phyloP scores from a whole-genome alignment of 2,113 vertebrate genomes.

The Arothron firmamentum region DNA sequence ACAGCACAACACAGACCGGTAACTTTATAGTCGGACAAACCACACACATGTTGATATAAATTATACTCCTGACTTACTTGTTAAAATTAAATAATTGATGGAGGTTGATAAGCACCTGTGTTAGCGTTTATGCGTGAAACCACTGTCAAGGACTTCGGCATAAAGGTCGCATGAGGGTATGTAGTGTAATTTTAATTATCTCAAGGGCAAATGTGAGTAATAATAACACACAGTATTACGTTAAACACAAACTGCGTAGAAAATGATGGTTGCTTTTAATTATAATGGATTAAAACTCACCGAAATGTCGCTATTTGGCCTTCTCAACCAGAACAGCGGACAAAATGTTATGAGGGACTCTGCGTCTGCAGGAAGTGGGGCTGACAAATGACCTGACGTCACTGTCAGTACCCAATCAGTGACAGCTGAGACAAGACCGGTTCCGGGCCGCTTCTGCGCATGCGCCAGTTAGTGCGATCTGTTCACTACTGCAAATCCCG shows the following conservation, averaged over 20 bases:
- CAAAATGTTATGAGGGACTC: conserved; percentile 27
- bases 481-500: too few relatives aligned
- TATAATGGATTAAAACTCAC: conserved; percentile 46
- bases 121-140: background rate
- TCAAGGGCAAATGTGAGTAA: background rate
- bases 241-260: background rate
- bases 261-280: background rate
- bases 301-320: conserved; percentile 71
- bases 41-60: background rate
- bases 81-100: background rate
- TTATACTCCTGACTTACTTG: background rate
- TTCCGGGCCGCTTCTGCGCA: too few relatives aligned
- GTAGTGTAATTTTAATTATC: rapidly evolving
- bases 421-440: too few relatives aligned
- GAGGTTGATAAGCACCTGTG: background rate
- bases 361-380: conserved; percentile 42
- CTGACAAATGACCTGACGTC: conserved; percentile 7
- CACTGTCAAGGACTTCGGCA: conserved; percentile 55
- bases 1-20: too few relatives aligned
- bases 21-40: too few relatives aligned
- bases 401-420: background rate
- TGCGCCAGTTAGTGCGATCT: too few relatives aligned
- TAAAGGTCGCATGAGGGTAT: conserved; percentile 22
- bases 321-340: conserved; percentile 75
- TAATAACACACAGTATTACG: background rate